Percentiles rank a stretch among this genome's conserved stretches.
phyloP scores from a whole-genome alignment of 2,797 vertebrate genomes.

The Pseudotriccus pelzelni region DNA sequence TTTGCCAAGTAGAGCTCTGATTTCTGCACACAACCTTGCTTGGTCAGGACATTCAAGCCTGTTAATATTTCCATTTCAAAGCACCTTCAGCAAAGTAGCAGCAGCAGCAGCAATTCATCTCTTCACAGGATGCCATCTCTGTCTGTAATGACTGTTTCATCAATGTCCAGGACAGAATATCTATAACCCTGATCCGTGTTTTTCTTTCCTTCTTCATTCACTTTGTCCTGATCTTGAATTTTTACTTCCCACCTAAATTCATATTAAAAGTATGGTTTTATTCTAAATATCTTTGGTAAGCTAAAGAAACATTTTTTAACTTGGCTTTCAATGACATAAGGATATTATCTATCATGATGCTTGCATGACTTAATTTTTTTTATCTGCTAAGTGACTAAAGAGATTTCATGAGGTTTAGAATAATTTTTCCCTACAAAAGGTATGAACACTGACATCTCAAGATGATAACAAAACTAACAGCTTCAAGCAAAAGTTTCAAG shows the following conservation, averaged over 20 bases:
- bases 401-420: background rate
- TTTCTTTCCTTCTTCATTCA: background rate
- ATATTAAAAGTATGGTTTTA: background rate
- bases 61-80: slow-evolving; percentile 74
- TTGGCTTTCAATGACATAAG: background rate
- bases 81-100: slow-evolving; percentile 52
- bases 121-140: slow-evolving; percentile 45
- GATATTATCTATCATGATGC: background rate
- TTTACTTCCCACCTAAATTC: background rate
- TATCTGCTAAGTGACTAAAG: background rate
- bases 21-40: slow-evolving; percentile 43
- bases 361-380: background rate
- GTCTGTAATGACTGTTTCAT: slow-evolving; percentile 60
- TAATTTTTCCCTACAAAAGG: background rate
- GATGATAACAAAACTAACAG: background rate
- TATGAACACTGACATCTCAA: background rate
- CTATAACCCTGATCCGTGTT: background rate
- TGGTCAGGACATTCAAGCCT: slow-evolving; percentile 63
- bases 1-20: slow-evolving; percentile 52
- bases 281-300: background rate
- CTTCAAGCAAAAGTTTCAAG: background rate
- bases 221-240: background rate
- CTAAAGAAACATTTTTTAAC: background rate
- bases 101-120: slow-evolving; percentile 55
- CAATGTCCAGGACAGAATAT: slow-evolving; percentile 60